Evolutionary conservation across 2,888 invertebrate species (phyloP).

Genomic region (Bembecia ichneumoniformis): DNA sequence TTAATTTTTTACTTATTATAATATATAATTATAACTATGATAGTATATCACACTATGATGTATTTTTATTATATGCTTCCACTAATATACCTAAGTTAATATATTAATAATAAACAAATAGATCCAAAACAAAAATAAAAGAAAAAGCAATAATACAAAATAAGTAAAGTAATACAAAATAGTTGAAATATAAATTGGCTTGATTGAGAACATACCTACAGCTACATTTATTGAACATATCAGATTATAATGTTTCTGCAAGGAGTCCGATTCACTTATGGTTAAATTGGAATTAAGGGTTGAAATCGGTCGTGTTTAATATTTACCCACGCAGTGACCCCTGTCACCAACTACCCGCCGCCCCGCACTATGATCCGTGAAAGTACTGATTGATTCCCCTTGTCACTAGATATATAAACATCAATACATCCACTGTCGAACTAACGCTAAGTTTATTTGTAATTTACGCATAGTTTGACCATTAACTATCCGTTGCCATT

Average conservation of each 20-base stretch:
- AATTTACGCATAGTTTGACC: background rate
- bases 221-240: background rate
- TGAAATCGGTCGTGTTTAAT: slow-evolving; percentile 29
- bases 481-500: background rate
- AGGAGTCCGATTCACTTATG: slow-evolving; percentile 53
- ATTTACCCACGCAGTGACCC: slow-evolving; percentile 48
- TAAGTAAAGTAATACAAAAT: too few species aligned
- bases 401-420: background rate
- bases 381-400: slow-evolving; percentile 10
- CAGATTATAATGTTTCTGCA: slow-evolving; percentile 1
- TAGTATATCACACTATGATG: too few species aligned
- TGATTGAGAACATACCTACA: too few species aligned
- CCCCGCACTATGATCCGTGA: slow-evolving; percentile 25
- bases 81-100: too few species aligned
- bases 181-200: too few species aligned
- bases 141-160: too few species aligned
- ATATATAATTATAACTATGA: too few species aligned
- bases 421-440: background rate
- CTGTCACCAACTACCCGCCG: slow-evolving; percentile 39
- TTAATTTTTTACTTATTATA: too few species aligned
- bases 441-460: slow-evolving; percentile 1
- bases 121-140: too few species aligned
- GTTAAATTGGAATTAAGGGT: slow-evolving; percentile 42
- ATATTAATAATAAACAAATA: too few species aligned
- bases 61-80: too few species aligned